Percentiles rank a stretch among this genome's conserved stretches.
Evolutionary conservation across 2,113 vertebrate species (phyloP).

Genomic region (Dasypus novemcinctus): DNA sequence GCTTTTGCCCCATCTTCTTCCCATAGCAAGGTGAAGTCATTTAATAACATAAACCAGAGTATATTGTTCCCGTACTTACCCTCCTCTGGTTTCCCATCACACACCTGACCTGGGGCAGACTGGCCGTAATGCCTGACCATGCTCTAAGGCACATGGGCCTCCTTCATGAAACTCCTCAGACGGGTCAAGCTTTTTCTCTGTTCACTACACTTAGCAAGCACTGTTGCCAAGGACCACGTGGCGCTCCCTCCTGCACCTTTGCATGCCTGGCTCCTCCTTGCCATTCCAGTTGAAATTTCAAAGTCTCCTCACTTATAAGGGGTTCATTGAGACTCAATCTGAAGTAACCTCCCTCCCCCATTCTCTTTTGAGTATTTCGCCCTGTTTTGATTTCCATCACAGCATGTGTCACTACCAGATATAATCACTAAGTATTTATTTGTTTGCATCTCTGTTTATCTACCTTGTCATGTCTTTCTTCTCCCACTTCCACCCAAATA

Average conservation of each 20-base stretch:
- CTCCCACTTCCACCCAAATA: too few species aligned
- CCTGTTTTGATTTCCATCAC: neutral
- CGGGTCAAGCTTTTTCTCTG: fast-evolving
- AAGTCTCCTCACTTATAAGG: too few species aligned
- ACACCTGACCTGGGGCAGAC: fast-evolving
- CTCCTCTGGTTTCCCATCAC: neutral
- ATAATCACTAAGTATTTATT: neutral
- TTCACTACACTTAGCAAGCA: fast-evolving
- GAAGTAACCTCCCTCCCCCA: neutral
- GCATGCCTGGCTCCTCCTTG: neutral
- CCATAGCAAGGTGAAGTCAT: neutral
- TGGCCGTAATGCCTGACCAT: fast-evolving
- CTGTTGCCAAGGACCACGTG: fast-evolving
- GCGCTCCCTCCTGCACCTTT: neutral
- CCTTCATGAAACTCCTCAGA: neutral
- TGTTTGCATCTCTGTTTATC: neutral
- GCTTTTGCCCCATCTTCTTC: neutral
- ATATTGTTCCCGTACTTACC: fast-evolving
- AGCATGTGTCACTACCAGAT: too few species aligned
- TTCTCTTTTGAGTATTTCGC: neutral
- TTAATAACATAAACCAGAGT: neutral
- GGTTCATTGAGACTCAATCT: neutral
- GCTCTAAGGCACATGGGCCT: fast-evolving
- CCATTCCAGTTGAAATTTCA: neutral
- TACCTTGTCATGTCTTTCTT: neutral